Conservation (phyloP, 2,888 invertebrate genomes). For the Ommatoiulus sabulosus region DNA sequence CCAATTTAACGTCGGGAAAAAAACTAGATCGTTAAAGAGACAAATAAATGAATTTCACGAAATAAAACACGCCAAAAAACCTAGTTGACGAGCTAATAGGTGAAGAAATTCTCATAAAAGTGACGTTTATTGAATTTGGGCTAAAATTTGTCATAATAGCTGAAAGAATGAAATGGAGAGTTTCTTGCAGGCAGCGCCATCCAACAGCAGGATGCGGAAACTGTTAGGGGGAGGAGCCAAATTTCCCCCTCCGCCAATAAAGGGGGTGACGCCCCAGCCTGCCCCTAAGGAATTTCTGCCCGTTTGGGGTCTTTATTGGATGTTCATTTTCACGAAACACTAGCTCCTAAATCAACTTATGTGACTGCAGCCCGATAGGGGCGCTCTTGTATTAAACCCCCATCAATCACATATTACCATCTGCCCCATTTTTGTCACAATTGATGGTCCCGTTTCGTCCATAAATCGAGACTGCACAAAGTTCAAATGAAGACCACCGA, state of each 20-base stretch:
- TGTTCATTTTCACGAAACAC: conserved; percentile 38
- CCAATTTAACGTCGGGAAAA: not conserved
- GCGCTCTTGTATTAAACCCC: conserved; percentile 40
- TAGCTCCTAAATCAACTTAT: conserved; percentile 42
- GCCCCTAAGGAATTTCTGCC: conserved; percentile 35
- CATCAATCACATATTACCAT: conserved; percentile 40
- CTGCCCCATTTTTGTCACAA: conserved; percentile 10
- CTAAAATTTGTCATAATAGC: conserved; percentile 35
- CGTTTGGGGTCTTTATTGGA: conserved; percentile 27
- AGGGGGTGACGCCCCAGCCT: conserved; percentile 27
- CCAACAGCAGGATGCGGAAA: conserved; percentile 9
- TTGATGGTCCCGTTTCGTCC: not conserved
- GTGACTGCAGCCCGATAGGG: conserved; percentile 18
- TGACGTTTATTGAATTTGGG: conserved; percentile 37
- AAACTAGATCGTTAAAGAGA: conserved; percentile 4
- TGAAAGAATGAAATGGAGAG: not conserved
- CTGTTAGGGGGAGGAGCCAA: not conserved
- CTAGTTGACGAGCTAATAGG: conserved; percentile 45
- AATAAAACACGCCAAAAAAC: not conserved
- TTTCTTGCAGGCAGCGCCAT: conserved; percentile 20
- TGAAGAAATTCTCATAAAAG: not conserved
- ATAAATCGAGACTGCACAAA: not conserved
- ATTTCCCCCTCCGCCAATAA: not conserved
- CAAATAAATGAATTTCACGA: conserved; percentile 38
- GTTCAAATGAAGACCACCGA: conserved; percentile 8